A percentile compares a stretch with the other conserved stretches of the same genome.
phyloP scores from a whole-genome alignment of 2,113 vertebrate genomes.

The Brachypteracias leptosomus region DNA sequence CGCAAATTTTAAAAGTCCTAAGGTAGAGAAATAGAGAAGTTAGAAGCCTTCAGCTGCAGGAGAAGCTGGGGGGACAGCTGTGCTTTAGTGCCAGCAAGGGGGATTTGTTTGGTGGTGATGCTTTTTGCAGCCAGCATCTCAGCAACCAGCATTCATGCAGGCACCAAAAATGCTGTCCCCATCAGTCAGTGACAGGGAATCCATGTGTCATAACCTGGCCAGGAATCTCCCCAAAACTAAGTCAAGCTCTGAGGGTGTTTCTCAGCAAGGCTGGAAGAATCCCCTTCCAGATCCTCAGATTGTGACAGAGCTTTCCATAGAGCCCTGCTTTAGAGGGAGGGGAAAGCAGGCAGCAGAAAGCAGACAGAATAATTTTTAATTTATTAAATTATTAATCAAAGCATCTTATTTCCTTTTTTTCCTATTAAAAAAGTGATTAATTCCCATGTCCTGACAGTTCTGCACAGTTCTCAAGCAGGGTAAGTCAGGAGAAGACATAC shows the following conservation, averaged over 20 bases:
- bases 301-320: rapidly evolving
- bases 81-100: neutral
- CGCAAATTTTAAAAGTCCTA: neutral
- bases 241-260: neutral
- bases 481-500: neutral
- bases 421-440: neutral
- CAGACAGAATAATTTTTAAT: neutral
- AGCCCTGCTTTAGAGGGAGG: neutral
- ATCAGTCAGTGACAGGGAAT: rapidly evolving
- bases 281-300: neutral
- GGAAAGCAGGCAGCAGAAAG: neutral
- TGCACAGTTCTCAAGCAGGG: rapidly evolving
- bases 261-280: neutral
- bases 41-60: neutral
- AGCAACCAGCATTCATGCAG: neutral
- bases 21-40: too few species aligned
- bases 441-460: neutral
- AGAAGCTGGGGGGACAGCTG: neutral
- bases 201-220: rapidly evolving
- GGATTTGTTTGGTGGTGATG: rapidly evolving
- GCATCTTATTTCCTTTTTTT: neutral
- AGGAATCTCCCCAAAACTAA: neutral
- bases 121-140: neutral
- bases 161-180: neutral
- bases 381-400: neutral